Base-by-base conservation (phyloP, 35 echinoderm and acorn worm species). In the Lytechinus variegatus region DNA sequence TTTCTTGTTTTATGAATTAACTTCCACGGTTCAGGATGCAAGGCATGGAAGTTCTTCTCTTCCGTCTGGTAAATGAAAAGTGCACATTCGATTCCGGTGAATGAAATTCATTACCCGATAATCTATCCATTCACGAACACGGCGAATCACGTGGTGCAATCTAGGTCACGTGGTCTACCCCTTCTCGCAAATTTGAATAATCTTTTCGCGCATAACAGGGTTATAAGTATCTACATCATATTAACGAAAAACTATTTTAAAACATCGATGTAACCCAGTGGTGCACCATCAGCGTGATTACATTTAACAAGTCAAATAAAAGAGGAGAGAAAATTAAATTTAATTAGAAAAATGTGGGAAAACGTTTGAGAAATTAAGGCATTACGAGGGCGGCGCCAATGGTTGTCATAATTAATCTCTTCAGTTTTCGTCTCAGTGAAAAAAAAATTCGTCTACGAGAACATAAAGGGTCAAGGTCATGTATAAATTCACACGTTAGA, bases 1-100 rank as follows among this genome's bases (percentile, higher is more conserved):
- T 54, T 90, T 52, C 88, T 90, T 90, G 88, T 90, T 52, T 89
- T 52, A 90, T 90, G 88, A 90, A 90, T 90, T 90, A 90, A 52
- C 28, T 54, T 54, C 11, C 87, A 4, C 9, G 11, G 16, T 21
- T 28, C 88, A 89, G 88, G 88, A 90, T 52, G 28, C 66, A 79
- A 79, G 66, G 52, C 24, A 90, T 90, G 88, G 29, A 52, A 90
- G 52, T 90, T 90, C 28, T 90, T 21, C 29, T 90, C 52, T 90
- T 90, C 88, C 88, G 33, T 54, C 88, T 90, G 29, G 29, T 90
- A 52, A 54, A 52, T 90, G 87, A 6, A 71, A 71, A 13, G 19
- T 79, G 66, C 66, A 79, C 14, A 71, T 71, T 79, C 3, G 19
- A 79, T 79, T 79, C 66, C 66, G 66, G 66, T 79, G 66, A 79